phyloP scores from a whole-genome alignment of 2,888 invertebrate species.

The Linnaemya vulpina region DNA sequence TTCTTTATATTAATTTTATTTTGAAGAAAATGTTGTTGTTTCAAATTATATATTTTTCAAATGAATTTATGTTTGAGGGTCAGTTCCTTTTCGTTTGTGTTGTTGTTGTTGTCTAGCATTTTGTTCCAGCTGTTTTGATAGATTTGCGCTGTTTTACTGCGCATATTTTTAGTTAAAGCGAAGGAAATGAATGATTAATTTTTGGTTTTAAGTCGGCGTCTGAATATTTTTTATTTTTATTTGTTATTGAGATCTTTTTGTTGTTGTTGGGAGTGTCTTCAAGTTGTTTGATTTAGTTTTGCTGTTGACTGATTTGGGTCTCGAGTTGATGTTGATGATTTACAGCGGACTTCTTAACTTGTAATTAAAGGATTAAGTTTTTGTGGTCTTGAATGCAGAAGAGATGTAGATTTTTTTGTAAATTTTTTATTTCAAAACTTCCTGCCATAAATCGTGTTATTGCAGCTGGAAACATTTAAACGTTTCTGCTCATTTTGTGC shows the following conservation, averaged over 20 bases:
- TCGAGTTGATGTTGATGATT: not conserved
- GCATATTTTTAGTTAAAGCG: constrained; percentile 39
- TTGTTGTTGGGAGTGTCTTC: constrained; percentile 20
- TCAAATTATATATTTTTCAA: no score
- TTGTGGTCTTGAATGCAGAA: not conserved
- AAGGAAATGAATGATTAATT: constrained; percentile 32
- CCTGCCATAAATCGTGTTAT: constrained; percentile 22
- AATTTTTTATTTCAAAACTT: no score
- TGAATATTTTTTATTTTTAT: constrained; percentile 45
- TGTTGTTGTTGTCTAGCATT: not conserved
- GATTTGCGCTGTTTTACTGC: constrained; percentile 7
- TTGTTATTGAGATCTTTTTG: not conserved
- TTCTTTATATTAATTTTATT: no score
- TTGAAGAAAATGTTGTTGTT: no score
- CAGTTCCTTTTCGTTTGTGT: not conserved
- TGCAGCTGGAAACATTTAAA: no score
- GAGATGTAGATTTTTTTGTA: not conserved
- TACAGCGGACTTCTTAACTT: not conserved
- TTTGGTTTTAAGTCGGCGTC: constrained; percentile 20
- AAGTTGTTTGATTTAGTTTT: constrained; percentile 43
- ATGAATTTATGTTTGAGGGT: no score
- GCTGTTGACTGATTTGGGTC: constrained; percentile 39
- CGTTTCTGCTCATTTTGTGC: no score
- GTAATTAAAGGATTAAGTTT: constrained; percentile 61
- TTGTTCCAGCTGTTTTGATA: constrained; percentile 26